Base-by-base conservation (phyloP, 2,888 invertebrate species). In the Lamellibrachia satsuma region DNA sequence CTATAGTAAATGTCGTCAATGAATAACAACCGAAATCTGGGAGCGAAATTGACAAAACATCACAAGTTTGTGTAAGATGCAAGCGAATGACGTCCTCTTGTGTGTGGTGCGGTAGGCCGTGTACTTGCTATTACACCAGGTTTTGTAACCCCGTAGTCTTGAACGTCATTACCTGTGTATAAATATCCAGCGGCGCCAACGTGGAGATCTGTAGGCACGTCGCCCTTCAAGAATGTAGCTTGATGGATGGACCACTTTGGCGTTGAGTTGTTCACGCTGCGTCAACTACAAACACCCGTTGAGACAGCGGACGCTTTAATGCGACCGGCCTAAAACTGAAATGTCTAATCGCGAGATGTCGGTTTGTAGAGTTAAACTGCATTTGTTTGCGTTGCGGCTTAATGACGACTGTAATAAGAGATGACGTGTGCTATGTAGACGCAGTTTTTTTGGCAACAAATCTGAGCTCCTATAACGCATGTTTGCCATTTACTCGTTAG, bases 161-260 rank as follows among this genome's bases (percentile, higher is more conserved):
- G 39, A 22, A 22, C 75, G 75, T 75, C 75, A 75, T 15, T 75
- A 22, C 75, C 75, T 75, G 75, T 11, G 75, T 75, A 75, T 75
- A 22, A 75, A 75, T 75, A 75, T 2, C 75, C 6, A 6, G 22
- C 22, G 75, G 75, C 75, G 75, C 15, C 75, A 75, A 75, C 22
- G 75, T 22, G 75, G 9, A 75, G n/a, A 75, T 75, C 75, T 75
- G 75, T 22, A 75, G 22, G 75, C 75, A 11, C 75, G 75, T 4
- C 75, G 75, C 15, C 75, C 75, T 22, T 4, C 75, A 75, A 75
- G 22, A 22, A 22, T 75, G 75, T n/a, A 55, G 22, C 75, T 75
- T 75, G 75, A 75, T 75, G 22, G 75, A 75, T 75, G 75, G 22
- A n/a, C 75, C 75, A 75, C 75, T 75, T 75, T 75, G 75, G 75